These are phyloP conservation scores for Capromys pilorides DNA, from an alignment of 2,797 vertebrate genomes.

Conservation along the genomic window DNA sequence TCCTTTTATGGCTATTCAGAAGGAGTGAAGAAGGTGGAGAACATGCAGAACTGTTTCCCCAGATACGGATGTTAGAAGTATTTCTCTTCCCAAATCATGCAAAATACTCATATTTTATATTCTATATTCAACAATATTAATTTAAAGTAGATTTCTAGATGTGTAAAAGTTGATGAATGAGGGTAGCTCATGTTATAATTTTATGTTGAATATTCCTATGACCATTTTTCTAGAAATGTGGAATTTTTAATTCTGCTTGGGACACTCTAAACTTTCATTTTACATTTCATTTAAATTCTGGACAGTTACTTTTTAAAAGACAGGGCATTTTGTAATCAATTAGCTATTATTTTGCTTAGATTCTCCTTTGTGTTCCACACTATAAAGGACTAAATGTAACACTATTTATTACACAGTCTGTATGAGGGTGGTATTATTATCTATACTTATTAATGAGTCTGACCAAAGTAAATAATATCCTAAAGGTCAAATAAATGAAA, in stretches of 20 bases:
- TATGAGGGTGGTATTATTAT: slow-evolving; percentile 1
- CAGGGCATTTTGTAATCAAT: slow-evolving; percentile 32
- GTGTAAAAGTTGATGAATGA: neutral
- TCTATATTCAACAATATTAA: slow-evolving; percentile 71
- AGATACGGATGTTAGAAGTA: neutral
- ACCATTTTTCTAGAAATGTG: slow-evolving; percentile 25
- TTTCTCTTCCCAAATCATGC: slow-evolving; percentile 48
- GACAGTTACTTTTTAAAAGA: neutral
- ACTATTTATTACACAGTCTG: neutral
- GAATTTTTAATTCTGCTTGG: slow-evolving; percentile 31
- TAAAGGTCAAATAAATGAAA: slow-evolving; percentile 19
- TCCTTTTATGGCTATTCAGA: slow-evolving; percentile 56
- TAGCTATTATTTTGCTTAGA: neutral
- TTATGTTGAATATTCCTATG: slow-evolving; percentile 41
- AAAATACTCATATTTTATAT: slow-evolving; percentile 81
- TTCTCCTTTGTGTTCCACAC: neutral
- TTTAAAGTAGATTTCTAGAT: neutral
- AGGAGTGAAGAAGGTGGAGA: neutral
- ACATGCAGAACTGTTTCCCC: slow-evolving; percentile 31
- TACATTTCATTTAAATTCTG: slow-evolving; percentile 14
- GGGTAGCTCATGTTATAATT: slow-evolving; percentile 3
- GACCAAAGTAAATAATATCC: slow-evolving; percentile 33
- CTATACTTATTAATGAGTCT: slow-evolving; percentile 16
- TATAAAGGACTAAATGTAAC: neutral
- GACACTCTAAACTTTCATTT: slow-evolving; percentile 18